Base-by-base conservation (phyloP, 92 coral and sea anemone species). In the Ricordea florida region DNA sequence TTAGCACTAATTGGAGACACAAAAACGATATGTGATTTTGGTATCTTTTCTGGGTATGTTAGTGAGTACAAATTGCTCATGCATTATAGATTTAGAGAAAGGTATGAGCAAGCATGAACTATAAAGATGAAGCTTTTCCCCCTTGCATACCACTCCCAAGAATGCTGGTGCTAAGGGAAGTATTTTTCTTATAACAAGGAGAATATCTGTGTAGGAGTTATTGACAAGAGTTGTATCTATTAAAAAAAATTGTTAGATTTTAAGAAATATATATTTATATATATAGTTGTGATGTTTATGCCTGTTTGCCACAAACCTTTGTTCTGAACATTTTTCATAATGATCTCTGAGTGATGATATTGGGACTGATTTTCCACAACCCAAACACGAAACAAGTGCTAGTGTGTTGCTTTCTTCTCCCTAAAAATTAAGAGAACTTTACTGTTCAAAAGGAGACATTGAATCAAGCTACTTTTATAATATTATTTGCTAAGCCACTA, bases 231-330 rank as follows among this genome's bases (percentile, higher is more conserved):
- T 36, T 6, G 13, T 13, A 36, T 36, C 42, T 36, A 36, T n/a
- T n/a, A n/a, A n/a, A n/a, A 36, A 36, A 36, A 36, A 36, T 36
- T 36, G 41, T n/a, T 31, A 31, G 20, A 4, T 57, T 57, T n/a
- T 4, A 57, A 31, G 18, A 57, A n/a, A n/a, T n/a, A n/a, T n/a
- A n/a, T n/a, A n/a, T n/a, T n/a, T n/a, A n/a, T 13, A 27, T 31
- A 57, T 9, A 61, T 36, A 22, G 24, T 61, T 61, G 48, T 61
- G 48, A 37, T 61, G 34, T 37, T 20, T 37, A 31, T 61, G 49
- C 51, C 42, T 62, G 11, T 41, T 62, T 26, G 21, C 69, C 69
- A 62, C 69, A 62, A 62, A 62, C 50, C 69, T 62, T 62, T 62
- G 35, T 22, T 22, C 51, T 62, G 69, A 38, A 62, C 51, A 62